Evolutionary conservation across 1,140 invertebrate genomes (phyloP), one percentile per base, ranked within the genome.

Genomic region (Colletes latitarsis): DNA sequence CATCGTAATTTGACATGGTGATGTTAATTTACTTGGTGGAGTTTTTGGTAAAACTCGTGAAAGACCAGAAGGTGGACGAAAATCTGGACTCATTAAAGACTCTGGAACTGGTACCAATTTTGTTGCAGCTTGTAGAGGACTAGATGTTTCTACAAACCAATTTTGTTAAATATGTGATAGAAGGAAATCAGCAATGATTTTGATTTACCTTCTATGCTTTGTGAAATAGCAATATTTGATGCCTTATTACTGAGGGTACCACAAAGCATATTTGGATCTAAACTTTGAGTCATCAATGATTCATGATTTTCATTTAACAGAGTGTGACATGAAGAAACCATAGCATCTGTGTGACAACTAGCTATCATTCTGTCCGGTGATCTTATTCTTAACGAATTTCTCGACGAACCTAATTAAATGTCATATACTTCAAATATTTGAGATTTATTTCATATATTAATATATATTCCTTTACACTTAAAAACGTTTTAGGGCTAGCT

Each of bases 81-180:
- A 96, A 91, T 97, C 96, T 4, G 97, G 97, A 91, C 96, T 97
- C 96, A 97, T 97, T 0, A 97, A 92, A 1, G 96, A 96, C 89
- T 98, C 97, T 10, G 97, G 97, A 53, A 97, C 96, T 4, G 97
- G 97, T 1, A 98, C 96, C 93, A 97, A 95, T 92, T 97, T 97
- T 1, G 96, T 96, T 58, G 97, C 96, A 57, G 96, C 96, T 89
- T 96, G 96, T 68, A 98, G 89, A 4, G 96, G 96, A 86, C 95
- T 96, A 66, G 92, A 91, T 75, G 89, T 92, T 84, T 92, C 92
- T 92, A 71, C 2, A 86, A 79, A 81, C 0, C 8, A 64, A 82
- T 62, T 12, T 71, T 52, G 55, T 64, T 81, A 46, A 46, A 72
- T 74, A 10, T 9, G 14, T 17, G 19, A 58, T 1, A 60, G 60